Evolutionary conservation across 2,888 invertebrate genomes (phyloP).

Genomic region (Ceramica pisi): DNA sequence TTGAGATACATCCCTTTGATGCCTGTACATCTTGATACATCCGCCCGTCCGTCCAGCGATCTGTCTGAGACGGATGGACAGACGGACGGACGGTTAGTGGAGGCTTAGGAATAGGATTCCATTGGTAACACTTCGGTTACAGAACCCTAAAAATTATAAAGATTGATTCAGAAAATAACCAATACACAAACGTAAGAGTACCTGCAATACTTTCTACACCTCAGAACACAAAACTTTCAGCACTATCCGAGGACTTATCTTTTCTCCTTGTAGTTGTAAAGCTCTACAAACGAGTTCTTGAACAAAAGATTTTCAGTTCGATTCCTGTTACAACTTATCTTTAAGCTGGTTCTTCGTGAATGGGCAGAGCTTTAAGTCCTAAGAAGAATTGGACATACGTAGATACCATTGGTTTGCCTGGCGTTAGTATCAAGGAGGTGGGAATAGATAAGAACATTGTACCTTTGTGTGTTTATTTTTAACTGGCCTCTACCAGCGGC

Average conservation of each 20-base stretch:
- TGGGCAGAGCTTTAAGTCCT: not conserved
- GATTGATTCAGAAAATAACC: no score
- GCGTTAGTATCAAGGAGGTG: not conserved
- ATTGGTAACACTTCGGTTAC: no score
- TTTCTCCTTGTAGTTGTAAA: conserved; percentile 16
- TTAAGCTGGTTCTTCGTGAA: conserved; percentile 4
- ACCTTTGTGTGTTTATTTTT: no score
- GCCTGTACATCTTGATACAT: no score
- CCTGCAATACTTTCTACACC: not conserved
- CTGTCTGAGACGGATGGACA: no score
- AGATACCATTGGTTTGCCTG: not conserved
- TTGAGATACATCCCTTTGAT: no score
- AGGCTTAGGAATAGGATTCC: no score
- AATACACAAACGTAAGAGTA: not conserved
- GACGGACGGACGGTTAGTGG: no score
- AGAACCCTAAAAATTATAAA: no score
- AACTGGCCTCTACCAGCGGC: no score
- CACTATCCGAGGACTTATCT: conserved; percentile 31
- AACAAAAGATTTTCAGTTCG: conserved; percentile 38
- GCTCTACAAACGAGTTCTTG: conserved; percentile 21
- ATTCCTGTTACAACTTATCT: conserved; percentile 23
- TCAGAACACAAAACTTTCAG: conserved; percentile 7
- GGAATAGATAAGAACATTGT: not conserved
- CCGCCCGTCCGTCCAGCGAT: no score
- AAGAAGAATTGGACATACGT: not conserved